Percentiles rank a stretch among this genome's conserved stretches.
Conservation (phyloP, 2,888 invertebrate species). For the Chalcosyrphus nemorum region DNA sequence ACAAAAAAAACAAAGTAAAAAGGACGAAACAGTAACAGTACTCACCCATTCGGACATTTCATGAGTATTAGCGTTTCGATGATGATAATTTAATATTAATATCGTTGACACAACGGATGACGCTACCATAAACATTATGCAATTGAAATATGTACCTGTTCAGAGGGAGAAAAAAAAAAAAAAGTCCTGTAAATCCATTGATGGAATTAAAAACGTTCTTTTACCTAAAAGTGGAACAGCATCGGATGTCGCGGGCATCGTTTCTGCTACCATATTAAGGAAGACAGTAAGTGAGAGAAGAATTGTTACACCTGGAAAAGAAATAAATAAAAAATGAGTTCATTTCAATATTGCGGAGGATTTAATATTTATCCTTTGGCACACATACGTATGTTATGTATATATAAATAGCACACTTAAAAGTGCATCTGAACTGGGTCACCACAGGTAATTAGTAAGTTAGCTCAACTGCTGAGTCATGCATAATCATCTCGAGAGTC, state of each 20-base stretch:
- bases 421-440: constrained; percentile 46
- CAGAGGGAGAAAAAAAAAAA: constrained; percentile 69
- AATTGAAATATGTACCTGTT: constrained; percentile 97
- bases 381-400: no score
- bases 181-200: constrained; percentile 6
- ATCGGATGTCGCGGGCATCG: constrained; percentile 98
- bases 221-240: constrained; percentile 93
- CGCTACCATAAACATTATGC: constrained; percentile 99
- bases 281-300: constrained; percentile 98
- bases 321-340: constrained; percentile 45
- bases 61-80: constrained; percentile 97
- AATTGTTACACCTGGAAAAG: constrained; percentile 93
- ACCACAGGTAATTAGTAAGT: constrained; percentile 65
- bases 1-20: neutral
- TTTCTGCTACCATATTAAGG: constrained; percentile 98
- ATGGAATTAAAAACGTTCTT: neutral
- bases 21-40: no score
- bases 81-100: constrained; percentile 98
- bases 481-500: constrained; percentile 47
- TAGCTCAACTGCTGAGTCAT: constrained; percentile 31
- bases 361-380: constrained; percentile 23
- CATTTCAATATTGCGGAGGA: neutral
- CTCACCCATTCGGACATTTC: constrained; percentile 98
- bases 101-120: constrained; percentile 99
- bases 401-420: neutral